Conservation (phyloP, 2,888 invertebrate species). For the Rhopalosiphum nymphaeae region DNA sequence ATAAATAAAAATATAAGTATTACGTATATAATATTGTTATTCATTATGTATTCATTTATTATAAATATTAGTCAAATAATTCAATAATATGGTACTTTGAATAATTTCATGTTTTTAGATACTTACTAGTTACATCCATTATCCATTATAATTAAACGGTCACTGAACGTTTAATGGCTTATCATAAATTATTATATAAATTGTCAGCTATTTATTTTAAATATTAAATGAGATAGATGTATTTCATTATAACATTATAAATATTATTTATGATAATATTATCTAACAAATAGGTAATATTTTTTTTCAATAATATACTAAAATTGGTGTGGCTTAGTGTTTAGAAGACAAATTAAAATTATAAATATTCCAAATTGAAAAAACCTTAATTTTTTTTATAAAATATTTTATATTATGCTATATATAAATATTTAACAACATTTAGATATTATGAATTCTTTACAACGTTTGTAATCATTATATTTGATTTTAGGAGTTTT, state of each 20-base stretch:
- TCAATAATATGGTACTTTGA: background rate
- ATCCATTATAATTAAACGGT: background rate
- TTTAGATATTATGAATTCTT: background rate
- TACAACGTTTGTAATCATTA: background rate
- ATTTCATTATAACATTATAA: background rate
- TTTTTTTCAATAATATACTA: background rate
- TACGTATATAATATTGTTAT: no score
- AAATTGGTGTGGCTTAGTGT: background rate
- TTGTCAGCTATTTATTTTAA: background rate
- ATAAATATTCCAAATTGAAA: no score
- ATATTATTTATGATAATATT: background rate
- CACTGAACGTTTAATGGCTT: background rate
- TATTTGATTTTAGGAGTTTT: background rate
- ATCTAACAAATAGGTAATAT: background rate
- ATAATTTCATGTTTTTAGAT: background rate
- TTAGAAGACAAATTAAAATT: background rate
- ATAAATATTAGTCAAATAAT: no score
- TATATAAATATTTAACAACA: background rate
- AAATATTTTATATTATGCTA: no score
- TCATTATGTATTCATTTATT: no score
- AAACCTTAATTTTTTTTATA: no score
- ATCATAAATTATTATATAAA: background rate
- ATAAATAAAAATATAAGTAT: no score
- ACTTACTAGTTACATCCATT: background rate
- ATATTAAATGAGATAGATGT: background rate